Evolutionary conservation across 1,140 invertebrate species (phyloP).

Genomic region (Pissodes strobi): DNA sequence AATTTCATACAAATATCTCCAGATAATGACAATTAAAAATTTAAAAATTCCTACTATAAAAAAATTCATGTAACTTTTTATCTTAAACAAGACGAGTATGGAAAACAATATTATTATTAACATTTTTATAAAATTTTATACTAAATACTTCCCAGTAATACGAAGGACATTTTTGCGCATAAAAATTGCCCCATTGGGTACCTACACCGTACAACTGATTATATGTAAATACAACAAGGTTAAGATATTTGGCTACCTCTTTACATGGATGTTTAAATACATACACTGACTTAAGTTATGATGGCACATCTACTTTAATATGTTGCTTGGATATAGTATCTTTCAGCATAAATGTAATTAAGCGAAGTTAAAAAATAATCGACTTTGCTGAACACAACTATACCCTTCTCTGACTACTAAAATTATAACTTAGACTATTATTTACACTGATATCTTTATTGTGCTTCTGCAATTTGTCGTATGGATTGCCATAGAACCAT

Average conservation of each 20-base stretch:
- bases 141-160: too few species aligned
- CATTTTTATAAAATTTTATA: too few species aligned
- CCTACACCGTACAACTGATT: too few species aligned
- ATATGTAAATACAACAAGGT: neutral
- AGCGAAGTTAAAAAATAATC: neutral
- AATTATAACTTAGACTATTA: constrained; percentile 35
- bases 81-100: too few species aligned
- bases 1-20: too few species aligned
- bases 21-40: too few species aligned
- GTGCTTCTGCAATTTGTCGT: constrained; percentile 16
- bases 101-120: too few species aligned
- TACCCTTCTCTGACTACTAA: neutral
- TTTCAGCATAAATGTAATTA: constrained; percentile 1
- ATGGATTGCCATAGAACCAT: too few species aligned
- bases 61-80: too few species aligned
- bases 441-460: constrained; percentile 23
- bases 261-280: constrained; percentile 19
- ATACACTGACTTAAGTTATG: constrained; percentile 49
- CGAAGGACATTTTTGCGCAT: too few species aligned
- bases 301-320: constrained; percentile 50
- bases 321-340: constrained; percentile 12
- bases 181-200: too few species aligned
- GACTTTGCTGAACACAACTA: constrained; percentile 1
- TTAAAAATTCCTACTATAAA: too few species aligned
- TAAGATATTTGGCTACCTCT: constrained; percentile 2